Base-by-base conservation (phyloP, 2,797 vertebrate species). In the Pachyuromys duprasi region DNA sequence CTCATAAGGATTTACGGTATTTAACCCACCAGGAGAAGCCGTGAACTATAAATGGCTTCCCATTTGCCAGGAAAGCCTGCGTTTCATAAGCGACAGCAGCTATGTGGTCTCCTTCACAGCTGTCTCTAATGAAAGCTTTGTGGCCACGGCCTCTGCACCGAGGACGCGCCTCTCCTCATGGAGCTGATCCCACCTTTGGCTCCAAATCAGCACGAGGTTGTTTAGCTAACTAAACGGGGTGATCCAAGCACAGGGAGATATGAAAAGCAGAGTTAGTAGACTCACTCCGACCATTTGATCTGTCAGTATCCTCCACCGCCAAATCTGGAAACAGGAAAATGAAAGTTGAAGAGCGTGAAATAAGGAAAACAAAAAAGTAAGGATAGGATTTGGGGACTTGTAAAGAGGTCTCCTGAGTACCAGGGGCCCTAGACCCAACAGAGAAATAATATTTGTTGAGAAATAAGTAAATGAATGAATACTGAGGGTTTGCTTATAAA, bases 31-130 rank as follows among this genome's bases (percentile, higher is more conserved):
- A 96, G 72, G 93, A 98, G 96, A 90, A 96, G 75, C 97, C 81
- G 6, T 97, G 96, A 98, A 96, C 96, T 97, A 49, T 96, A 98
- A 98, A 96, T 94, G 94, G 57, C 74, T 97, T 96, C 92, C 92
- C 17, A 3, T 97, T 92, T 93, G 97, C 86, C 97, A 95, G 93
- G 96, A 82, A 75, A 94, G 89, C 93, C 87, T 96, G 96, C 94
- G 65, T 90, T 97, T 97, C 78, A 15, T 88, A 94, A 95, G 95
- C 91, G 95, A 95, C 95, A 96, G 90, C 95, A 96, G 96, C 97
- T 96, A 78, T 67, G 75, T 83, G 96, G 84, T 83, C 88, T 78
- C 83, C 95, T 93, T 95, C 96, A 53, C 49, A 87, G 60, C 79
- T 93, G 90, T 79, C 87, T 96, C 49, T 97, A 95, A 97, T 82